Percentiles rank a stretch among this genome's conserved stretches.
Conservation (phyloP, 2,113 vertebrate species). For the Ia io region DNA sequence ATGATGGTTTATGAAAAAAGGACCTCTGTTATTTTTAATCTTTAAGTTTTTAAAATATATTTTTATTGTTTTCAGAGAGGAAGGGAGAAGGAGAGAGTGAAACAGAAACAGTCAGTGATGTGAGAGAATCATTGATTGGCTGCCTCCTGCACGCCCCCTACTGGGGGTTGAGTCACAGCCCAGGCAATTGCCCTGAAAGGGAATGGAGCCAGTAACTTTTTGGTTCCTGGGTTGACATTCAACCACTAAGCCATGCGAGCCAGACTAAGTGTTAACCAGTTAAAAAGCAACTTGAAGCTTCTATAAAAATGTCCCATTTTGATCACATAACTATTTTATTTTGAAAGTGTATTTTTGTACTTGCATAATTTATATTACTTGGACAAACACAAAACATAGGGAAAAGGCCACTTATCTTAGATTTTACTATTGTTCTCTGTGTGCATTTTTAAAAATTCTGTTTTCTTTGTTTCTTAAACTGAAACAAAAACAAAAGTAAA, state of each 20-base stretch:
- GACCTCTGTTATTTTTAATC: not conserved
- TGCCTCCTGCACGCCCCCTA: no score
- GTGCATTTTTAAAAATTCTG: not conserved
- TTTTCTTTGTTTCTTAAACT: not conserved
- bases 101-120: no score
- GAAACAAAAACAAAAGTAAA: not conserved
- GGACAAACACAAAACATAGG: not conserved
- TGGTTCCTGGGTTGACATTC: no score
- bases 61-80: no score
- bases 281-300: not conserved
- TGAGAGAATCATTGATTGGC: no score
- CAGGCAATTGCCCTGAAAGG: no score
- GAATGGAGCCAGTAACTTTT: no score
- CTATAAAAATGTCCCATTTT: not conserved
- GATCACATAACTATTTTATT: not conserved
- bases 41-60: no score
- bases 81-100: no score
- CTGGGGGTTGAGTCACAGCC: no score
- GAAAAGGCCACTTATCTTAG: not conserved
- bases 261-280: not conserved
- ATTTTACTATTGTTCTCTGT: not conserved
- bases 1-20: not conserved
- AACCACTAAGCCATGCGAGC: no score
- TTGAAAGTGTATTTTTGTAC: not conserved
- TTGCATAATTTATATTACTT: not conserved